Evolutionary conservation across 2,888 invertebrate species (phyloP).

Genomic region (Ditula angustiorana): DNA sequence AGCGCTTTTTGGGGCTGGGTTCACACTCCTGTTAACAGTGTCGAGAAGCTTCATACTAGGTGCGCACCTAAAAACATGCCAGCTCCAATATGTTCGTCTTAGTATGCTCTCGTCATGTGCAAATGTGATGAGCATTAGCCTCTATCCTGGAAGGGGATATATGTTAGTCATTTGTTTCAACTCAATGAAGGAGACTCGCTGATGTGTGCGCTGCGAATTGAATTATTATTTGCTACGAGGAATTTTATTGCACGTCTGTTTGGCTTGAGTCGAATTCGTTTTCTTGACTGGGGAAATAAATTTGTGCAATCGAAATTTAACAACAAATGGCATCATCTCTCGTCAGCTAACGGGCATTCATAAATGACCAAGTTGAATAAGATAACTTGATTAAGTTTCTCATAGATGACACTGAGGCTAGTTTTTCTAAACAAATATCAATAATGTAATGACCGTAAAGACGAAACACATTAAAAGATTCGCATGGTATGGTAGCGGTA

Average conservation of each 20-base stretch:
- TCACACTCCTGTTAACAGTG: background rate
- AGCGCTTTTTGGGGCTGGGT: background rate
- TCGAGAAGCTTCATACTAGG: slow-evolving; percentile 7
- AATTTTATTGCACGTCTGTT: slow-evolving; percentile 34
- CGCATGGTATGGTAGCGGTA: too few species aligned
- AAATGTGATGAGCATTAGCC: slow-evolving; percentile 83
- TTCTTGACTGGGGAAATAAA: background rate
- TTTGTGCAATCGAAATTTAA: too few species aligned
- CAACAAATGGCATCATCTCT: too few species aligned
- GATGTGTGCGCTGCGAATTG: slow-evolving; percentile 30
- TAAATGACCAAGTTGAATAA: too few species aligned
- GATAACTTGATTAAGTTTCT: too few species aligned
- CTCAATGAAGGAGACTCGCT: slow-evolving; percentile 26
- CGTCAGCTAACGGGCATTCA: too few species aligned
- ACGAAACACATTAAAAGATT: too few species aligned
- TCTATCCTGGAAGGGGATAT: slow-evolving; percentile 63
- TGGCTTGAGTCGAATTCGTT: background rate
- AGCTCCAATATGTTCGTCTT: slow-evolving; percentile 39
- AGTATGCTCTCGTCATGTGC: slow-evolving; percentile 70
- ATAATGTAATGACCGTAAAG: too few species aligned
- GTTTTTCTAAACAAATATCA: too few species aligned
- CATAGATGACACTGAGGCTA: too few species aligned
- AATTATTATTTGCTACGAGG: slow-evolving; percentile 33
- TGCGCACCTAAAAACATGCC: slow-evolving; percentile 24
- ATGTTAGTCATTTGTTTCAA: slow-evolving; percentile 71